Evolutionary conservation across 2,888 invertebrate genomes (phyloP).

Genomic region (Parasteatoda lunata): DNA sequence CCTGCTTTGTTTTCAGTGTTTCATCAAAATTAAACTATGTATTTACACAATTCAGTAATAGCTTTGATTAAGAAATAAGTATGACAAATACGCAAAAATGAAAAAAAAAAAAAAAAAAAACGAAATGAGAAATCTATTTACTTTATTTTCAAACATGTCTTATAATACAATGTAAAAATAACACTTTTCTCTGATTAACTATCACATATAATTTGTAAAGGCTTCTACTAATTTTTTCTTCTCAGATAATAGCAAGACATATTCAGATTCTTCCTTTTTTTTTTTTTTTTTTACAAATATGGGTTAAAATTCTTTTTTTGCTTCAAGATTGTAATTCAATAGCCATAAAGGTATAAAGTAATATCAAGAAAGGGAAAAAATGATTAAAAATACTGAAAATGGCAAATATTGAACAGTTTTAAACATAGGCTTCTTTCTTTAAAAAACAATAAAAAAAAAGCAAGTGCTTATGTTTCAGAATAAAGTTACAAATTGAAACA

Average conservation of each 20-base stretch:
- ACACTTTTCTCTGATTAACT: conserved; percentile 59
- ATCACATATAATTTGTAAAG: conserved; percentile 60
- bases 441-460: not conserved
- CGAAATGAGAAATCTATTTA: conserved; percentile 49
- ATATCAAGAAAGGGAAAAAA: not conserved
- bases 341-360: not conserved
- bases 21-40: too few relatives aligned
- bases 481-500: too few relatives aligned
- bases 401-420: not conserved
- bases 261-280: conserved; percentile 35
- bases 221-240: conserved; percentile 33
- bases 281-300: conserved; percentile 47
- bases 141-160: conserved; percentile 57
- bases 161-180: conserved; percentile 66
- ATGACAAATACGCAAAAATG: too few relatives aligned
- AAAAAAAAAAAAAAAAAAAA: too few relatives aligned
- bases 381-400: not conserved
- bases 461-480: too few relatives aligned
- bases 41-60: too few relatives aligned
- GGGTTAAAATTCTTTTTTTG: conserved; percentile 48
- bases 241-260: conserved; percentile 33
- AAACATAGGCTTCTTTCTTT: conserved; percentile 6
- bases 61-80: too few relatives aligned
- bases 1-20: too few relatives aligned
- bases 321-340: conserved; percentile 17